Base-by-base conservation (phyloP, 2,888 invertebrate genomes). In the Parnassius mnemosyne region DNA sequence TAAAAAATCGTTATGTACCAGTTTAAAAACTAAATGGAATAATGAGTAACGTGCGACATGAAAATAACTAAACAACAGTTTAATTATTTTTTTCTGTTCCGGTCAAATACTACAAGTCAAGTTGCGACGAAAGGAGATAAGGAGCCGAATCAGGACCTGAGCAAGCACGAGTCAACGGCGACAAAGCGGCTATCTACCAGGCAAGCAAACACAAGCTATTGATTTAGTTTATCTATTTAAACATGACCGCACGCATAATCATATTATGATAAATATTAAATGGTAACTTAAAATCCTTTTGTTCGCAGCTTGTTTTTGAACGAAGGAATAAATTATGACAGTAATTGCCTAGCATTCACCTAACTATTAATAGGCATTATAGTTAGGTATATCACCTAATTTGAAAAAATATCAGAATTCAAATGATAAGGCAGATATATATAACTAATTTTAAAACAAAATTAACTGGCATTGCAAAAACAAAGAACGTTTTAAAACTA, bases 161-260 rank as follows among this genome's bases (percentile, higher is more conserved):
- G 79, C 80, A 86, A 86, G 72, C 66, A 71, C 65, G 67, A 75
- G 75, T 77, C 74, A 78, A 79, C 75, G 72, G 76, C 72, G 75
- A 86, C 88, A 87, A 87, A 83, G 83, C 81, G 77, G 72, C 76
- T 85, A 85, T 84, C 87, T 87, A 75, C 76, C 78, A 74, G 68
- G 67, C 67, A 66, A 67, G 70, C 76, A 87, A 87, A 89, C 80
- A 84, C 25, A 59, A 71, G 52, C 81, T 90, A 87, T 90, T 90
- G 86, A 83, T 85, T 86, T 76, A 84, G 83, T 84, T 87, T 90
- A 89, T 89, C 89, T 87, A 66, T 73, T 72, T 77, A 83, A 85
- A 85, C 79, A 82, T 65, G 65, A 71, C 68, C 77, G 72, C 74
- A 70, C 71, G 71, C 69, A 68, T 71, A 72, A 70, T 70, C 67